phyloP scores from a whole-genome alignment of 2,797 vertebrate genomes.

The Allobates femoralis region DNA sequence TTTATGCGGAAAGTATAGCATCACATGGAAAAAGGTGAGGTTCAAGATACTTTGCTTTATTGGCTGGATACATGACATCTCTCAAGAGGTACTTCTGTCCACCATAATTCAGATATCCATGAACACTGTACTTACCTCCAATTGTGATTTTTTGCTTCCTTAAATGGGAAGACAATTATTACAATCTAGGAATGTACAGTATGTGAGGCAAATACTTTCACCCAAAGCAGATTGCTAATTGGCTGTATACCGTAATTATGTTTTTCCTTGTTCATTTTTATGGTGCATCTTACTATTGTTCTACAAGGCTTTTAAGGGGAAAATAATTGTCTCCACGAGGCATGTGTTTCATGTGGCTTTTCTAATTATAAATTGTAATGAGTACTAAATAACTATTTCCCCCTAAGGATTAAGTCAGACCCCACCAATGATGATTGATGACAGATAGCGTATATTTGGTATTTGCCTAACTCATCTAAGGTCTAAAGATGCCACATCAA shows the following conservation, averaged over 20 bases:
- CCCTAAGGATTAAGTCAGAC: background rate
- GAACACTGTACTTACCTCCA: background rate
- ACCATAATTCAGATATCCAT: background rate
- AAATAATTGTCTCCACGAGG: background rate
- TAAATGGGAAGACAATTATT: conserved; percentile 13
- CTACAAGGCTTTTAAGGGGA: background rate
- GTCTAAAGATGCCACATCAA: background rate
- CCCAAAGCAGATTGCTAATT: background rate
- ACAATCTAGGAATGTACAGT: background rate
- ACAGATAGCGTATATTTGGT: background rate
- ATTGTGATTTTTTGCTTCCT: conserved; percentile 3
- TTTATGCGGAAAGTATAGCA: background rate
- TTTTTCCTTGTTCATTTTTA: background rate
- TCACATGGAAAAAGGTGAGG: background rate
- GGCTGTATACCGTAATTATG: background rate
- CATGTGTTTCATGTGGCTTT: background rate
- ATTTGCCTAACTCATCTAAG: background rate
- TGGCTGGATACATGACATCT: background rate
- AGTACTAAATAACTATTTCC: background rate
- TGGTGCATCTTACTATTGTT: background rate
- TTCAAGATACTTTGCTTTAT: background rate
- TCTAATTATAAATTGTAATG: background rate
- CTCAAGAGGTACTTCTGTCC: background rate
- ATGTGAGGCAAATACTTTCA: background rate
- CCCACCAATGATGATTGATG: background rate